Conservation (phyloP, 2,888 invertebrate species). For the Germaria angustata region DNA sequence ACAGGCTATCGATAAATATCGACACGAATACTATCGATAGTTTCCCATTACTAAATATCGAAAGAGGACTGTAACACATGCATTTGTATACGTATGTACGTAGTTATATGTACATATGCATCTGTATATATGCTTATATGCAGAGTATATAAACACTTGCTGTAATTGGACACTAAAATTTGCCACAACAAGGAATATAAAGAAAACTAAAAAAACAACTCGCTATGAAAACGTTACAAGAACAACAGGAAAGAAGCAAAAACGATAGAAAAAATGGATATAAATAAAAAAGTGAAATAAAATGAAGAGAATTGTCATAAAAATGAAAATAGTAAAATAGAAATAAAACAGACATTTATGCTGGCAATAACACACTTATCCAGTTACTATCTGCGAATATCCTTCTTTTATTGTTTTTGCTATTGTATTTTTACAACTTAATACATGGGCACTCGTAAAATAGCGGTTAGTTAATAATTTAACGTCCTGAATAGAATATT, state of each 20-base stretch:
- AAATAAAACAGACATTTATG: constrained; percentile 61
- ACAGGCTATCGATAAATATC: no score
- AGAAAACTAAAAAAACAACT: constrained; percentile 11
- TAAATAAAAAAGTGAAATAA: constrained; percentile 27
- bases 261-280: constrained; percentile 40
- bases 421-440: neutral
- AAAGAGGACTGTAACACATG: neutral
- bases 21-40: neutral
- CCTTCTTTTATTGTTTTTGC: neutral
- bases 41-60: neutral
- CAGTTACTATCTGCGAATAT: constrained; percentile 37
- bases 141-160: neutral
- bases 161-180: constrained; percentile 35
- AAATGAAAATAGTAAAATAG: constrained; percentile 60
- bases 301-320: constrained; percentile 45
- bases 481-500: neutral
- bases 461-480: constrained; percentile 31
- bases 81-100: neutral
- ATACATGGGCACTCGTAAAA: constrained; percentile 27
- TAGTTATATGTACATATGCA: no score
- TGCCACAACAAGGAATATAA: constrained; percentile 20
- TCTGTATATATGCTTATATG: no score
- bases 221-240: neutral
- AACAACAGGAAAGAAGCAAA: neutral
- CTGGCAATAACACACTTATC: constrained; percentile 53